These are phyloP conservation scores for Aphis craccivora DNA, from an alignment of 1,140 invertebrate genomes.

Conservation along the genomic window DNA sequence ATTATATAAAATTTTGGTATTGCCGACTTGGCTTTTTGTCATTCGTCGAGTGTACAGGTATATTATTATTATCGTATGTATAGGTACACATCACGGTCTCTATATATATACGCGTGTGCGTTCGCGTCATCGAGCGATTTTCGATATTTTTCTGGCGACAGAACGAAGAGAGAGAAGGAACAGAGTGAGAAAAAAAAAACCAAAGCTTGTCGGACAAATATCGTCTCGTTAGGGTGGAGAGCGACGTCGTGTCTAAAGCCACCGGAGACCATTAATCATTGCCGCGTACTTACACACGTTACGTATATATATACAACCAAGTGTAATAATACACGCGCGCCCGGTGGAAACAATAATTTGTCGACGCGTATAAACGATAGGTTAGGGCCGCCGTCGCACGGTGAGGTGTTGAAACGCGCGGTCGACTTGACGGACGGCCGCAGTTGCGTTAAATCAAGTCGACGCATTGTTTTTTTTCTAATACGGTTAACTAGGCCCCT, in stretches of 20 bases:
- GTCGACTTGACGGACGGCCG: conserved; percentile 19
- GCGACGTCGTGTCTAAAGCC: not conserved
- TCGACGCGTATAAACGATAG: conserved; percentile 45
- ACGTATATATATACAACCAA: not conserved
- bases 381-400: not conserved
- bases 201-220: conserved; percentile 25
- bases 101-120: not conserved
- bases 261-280: conserved; percentile 53
- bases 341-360: conserved; percentile 58
- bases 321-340: conserved; percentile 35
- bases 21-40: not conserved
- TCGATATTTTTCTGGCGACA: conserved; percentile 35
- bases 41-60: not conserved
- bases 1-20: not conserved
- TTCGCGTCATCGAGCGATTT: too few species aligned
- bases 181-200: not conserved
- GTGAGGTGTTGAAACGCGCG: not conserved
- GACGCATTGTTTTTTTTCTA: conserved; percentile 26
- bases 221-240: conserved; percentile 46
- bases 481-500: conserved; percentile 53
- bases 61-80: too few species aligned
- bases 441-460: conserved; percentile 50
- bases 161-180: not conserved
- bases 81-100: not conserved
- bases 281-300: not conserved